A percentile compares a stretch with the other conserved stretches of the same genome.
Conservation (phyloP, 2,888 invertebrate species). For the Ptychoptera contaminata region DNA sequence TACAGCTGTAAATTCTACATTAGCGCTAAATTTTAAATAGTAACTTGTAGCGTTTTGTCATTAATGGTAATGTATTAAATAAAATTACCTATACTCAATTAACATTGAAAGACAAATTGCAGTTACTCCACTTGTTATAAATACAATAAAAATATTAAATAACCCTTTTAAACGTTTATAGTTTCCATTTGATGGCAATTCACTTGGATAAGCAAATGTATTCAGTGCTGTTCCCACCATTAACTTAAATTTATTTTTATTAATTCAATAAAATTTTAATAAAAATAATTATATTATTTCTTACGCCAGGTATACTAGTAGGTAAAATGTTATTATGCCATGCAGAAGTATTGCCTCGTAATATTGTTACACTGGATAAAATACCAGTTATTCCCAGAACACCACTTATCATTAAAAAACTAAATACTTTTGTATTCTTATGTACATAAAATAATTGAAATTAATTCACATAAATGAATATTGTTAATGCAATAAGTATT, state of each 20-base stretch:
- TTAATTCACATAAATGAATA: neutral
- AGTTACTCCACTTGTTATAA: slow-evolving; percentile 21
- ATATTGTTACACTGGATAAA: slow-evolving; percentile 23
- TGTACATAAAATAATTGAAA: neutral
- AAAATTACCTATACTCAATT: slow-evolving; percentile 23
- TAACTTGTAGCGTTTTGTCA: neutral
- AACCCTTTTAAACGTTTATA: slow-evolving; percentile 19
- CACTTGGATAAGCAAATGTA: slow-evolving; percentile 24
- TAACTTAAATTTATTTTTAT: slow-evolving; percentile 18
- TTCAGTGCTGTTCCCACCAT: slow-evolving; percentile 23
- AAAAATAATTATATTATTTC: slow-evolving; percentile 14
- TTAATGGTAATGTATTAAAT: neutral
- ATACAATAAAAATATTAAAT: slow-evolving; percentile 18
- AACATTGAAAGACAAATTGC: slow-evolving; percentile 27
- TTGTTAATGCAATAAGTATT: neutral
- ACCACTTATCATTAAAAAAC: slow-evolving; percentile 27
- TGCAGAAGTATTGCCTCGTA: slow-evolving; percentile 21
- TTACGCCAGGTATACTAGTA: slow-evolving; percentile 27
- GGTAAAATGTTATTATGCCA: slow-evolving; percentile 27
- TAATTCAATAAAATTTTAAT: neutral
- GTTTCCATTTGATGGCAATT: slow-evolving; percentile 20
- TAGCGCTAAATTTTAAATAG: slow-evolving; percentile 14
- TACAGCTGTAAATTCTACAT: slow-evolving; percentile 26
- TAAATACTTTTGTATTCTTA: slow-evolving; percentile 28
- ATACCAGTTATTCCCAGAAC: slow-evolving; percentile 27